Percentiles rank a stretch among this genome's conserved stretches.
Conservation (phyloP, 2,113 vertebrate genomes). For the Origma solitaria region DNA sequence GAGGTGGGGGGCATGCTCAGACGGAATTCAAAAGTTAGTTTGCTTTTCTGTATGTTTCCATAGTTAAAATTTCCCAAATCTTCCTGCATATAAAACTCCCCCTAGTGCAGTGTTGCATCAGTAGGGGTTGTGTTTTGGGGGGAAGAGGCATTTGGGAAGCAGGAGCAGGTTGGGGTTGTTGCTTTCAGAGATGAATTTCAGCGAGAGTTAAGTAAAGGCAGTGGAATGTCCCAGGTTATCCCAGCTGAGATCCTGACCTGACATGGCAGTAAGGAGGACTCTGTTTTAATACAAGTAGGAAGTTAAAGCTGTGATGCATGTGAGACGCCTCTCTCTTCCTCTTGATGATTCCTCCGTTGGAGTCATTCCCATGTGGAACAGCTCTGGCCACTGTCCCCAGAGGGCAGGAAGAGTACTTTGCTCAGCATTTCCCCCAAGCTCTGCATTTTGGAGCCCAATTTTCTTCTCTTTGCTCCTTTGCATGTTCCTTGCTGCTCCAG, state of each 20-base stretch:
- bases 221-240: not conserved
- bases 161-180: not conserved
- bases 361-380: not conserved
- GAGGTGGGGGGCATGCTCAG: accelerated
- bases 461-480: not conserved
- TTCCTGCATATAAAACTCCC: not conserved
- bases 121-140: accelerated
- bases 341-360: accelerated
- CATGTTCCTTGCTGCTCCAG: not conserved
- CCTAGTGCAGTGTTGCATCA: not conserved
- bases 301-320: not conserved
- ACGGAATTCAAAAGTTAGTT: not conserved
- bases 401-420: not conserved
- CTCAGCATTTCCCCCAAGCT: not conserved
- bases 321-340: not conserved
- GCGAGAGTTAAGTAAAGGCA: not conserved
- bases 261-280: not conserved
- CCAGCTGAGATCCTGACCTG: not conserved
- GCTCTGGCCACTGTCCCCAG: not conserved
- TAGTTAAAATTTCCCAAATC: not conserved
- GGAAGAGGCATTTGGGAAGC: not conserved
- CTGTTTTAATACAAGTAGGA: not conserved
- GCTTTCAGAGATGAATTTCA: not conserved
- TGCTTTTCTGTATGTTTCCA: not conserved
- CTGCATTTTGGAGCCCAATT: not conserved